Conservation (phyloP, 2,797 vertebrate species). For the Euphonia xanthogaster region DNA sequence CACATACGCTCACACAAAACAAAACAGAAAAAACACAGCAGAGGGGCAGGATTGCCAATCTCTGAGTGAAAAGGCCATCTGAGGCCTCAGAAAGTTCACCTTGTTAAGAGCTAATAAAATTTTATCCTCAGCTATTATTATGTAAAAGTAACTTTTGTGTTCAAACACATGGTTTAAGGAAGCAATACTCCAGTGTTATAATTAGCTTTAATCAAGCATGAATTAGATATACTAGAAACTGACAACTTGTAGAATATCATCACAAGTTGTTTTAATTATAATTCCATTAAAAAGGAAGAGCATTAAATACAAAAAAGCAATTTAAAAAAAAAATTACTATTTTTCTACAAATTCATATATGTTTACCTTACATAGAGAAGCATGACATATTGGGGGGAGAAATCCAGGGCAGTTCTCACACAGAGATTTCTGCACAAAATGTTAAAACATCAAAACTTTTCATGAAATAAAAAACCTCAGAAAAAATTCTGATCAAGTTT, state of each 20-base stretch:
- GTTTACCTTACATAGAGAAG: neutral
- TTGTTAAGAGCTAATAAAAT: constrained; percentile 62
- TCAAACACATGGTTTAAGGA: constrained; percentile 24
- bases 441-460: neutral
- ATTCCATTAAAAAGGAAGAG: neutral
- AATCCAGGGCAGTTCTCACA: neutral
- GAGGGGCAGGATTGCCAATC: constrained; percentile 19
- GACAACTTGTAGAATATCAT: neutral
- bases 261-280: neutral
- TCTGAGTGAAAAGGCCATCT: constrained; percentile 38
- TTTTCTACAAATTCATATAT: neutral
- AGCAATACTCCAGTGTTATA: constrained; percentile 7
- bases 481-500: neutral
- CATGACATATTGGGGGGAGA: neutral
- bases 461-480: neutral
- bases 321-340: neutral
- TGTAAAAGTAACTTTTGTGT: constrained; percentile 18
- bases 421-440: neutral
- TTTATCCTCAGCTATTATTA: constrained; percentile 48
- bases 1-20: neutral
- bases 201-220: constrained; percentile 21
- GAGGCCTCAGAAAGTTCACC: constrained; percentile 33
- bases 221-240: constrained; percentile 23
- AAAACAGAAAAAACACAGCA: neutral
- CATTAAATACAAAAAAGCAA: neutral